phyloP scores from a whole-genome alignment of 2,797 vertebrate species.

The Dendrocincla fuliginosa region DNA sequence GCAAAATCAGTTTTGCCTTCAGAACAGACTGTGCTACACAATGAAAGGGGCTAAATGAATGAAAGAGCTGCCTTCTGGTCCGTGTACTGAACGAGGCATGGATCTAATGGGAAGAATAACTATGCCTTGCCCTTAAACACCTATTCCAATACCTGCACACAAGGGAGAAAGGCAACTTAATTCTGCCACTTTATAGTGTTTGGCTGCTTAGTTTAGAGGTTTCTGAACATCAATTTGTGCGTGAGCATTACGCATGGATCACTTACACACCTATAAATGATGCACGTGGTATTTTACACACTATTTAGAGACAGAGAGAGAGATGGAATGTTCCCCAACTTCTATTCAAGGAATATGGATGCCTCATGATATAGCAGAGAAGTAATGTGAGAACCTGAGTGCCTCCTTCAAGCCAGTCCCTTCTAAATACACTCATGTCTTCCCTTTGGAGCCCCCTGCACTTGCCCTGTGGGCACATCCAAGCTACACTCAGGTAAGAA shows the following conservation, averaged over 20 bases:
- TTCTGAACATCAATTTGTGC: background rate
- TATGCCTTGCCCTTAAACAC: background rate
- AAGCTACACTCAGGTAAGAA: background rate
- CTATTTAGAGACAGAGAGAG: constrained; percentile 65
- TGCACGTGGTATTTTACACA: constrained; percentile 56
- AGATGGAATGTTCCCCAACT: constrained; percentile 63
- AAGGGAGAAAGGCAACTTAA: background rate
- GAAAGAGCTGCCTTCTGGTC: background rate
- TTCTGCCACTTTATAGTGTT: background rate
- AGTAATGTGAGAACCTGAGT: constrained; percentile 47
- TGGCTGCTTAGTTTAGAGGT: background rate
- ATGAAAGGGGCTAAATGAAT: background rate
- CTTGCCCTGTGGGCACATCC: background rate
- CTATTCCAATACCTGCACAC: background rate
- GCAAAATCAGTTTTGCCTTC: background rate
- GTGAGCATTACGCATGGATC: constrained; percentile 25
- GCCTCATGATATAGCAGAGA: constrained; percentile 60
- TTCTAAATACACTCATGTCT: constrained; percentile 3
- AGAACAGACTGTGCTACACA: background rate
- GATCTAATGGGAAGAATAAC: background rate
- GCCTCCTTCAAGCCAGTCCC: constrained; percentile 14
- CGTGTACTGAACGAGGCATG: background rate
- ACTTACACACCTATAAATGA: constrained; percentile 48
- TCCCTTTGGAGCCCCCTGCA: background rate
- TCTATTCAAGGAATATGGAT: constrained; percentile 69